These are phyloP conservation scores for Syrista parreyssii DNA, from an alignment of 2,888 invertebrate species.

Conservation along the genomic window DNA sequence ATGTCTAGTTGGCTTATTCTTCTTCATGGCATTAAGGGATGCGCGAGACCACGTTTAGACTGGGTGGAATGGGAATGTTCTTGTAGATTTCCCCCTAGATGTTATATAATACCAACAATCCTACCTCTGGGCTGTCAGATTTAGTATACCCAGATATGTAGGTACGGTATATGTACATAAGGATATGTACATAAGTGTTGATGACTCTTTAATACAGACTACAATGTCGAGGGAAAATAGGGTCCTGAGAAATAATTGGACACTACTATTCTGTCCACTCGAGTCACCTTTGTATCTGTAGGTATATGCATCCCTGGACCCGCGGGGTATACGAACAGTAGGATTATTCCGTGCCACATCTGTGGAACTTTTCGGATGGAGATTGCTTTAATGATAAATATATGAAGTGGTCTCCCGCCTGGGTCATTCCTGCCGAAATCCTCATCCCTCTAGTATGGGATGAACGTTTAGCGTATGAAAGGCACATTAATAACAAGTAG, in stretches of 20 bases:
- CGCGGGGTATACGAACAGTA: not conserved
- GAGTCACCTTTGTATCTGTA: not conserved
- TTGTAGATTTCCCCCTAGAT: not conserved
- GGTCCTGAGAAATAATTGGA: not conserved
- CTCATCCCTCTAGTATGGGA: not conserved
- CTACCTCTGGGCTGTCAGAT: not conserved
- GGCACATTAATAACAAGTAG: not conserved
- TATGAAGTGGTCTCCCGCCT: not conserved
- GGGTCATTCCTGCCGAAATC: not conserved
- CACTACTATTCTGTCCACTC: not conserved
- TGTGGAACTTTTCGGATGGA: not conserved
- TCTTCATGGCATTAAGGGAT: not conserved
- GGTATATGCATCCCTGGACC: not conserved
- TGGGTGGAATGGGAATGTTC: not conserved
- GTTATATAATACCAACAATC: not conserved
- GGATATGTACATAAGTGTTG: not conserved
- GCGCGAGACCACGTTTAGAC: not conserved
- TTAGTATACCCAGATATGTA: not conserved
- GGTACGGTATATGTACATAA: not conserved
- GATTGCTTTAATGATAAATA: not conserved
- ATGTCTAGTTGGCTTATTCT: not conserved
- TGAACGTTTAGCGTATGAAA: not conserved
- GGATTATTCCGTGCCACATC: not conserved
- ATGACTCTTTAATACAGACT: not conserved
- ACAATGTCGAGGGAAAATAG: not conserved